Percentiles rank a stretch among this genome's conserved stretches.
phyloP scores from a whole-genome alignment of 2,113 vertebrate species.

The Callipepla californica region DNA sequence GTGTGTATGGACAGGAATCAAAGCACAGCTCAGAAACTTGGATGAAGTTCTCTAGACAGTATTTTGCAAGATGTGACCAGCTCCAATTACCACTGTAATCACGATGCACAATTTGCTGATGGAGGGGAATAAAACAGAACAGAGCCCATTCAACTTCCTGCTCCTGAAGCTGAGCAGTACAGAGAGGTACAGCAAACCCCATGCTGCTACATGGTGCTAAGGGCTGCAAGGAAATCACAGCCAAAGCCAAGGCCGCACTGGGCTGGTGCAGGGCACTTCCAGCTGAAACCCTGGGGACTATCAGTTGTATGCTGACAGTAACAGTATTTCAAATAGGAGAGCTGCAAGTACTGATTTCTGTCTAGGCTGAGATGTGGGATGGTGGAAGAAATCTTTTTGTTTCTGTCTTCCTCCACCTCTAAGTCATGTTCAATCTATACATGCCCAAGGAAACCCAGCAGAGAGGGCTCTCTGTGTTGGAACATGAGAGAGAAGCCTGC shows the following conservation, averaged over 20 bases:
- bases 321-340: conserved; percentile 11
- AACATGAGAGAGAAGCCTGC: background rate
- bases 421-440: background rate
- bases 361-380: background rate
- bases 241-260: background rate
- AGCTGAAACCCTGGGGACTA: background rate
- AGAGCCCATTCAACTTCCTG: background rate
- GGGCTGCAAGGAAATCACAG: background rate
- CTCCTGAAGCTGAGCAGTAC: background rate
- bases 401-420: background rate
- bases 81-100: background rate
- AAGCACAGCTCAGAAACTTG: background rate
- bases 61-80: background rate
- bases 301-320: conserved; percentile 12
- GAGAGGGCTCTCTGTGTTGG: background rate
- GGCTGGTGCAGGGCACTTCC: background rate
- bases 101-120: background rate
- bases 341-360: conserved; percentile 9
- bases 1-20: background rate
- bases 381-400: background rate
- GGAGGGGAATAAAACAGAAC: background rate
- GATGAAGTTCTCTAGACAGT: background rate
- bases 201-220: fast-evolving
- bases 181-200: background rate
- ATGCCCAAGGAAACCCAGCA: background rate